phyloP scores from a whole-genome alignment of 2,113 vertebrate genomes.

The Prunella himalayana region DNA sequence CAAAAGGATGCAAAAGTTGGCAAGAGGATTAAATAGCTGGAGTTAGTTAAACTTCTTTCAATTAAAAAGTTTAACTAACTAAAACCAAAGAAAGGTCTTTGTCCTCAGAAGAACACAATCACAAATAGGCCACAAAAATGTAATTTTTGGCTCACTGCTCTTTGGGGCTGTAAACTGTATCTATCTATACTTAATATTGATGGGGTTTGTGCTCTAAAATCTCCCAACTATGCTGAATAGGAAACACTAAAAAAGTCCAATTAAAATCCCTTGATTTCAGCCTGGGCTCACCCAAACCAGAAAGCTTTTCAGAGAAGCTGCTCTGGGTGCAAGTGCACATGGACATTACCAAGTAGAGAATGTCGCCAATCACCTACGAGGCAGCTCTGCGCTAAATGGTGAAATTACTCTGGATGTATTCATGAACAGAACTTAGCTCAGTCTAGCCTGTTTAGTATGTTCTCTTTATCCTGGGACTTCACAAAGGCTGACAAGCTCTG shows the following conservation, averaged over 20 bases:
- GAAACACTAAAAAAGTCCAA: neutral
- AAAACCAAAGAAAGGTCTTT: neutral
- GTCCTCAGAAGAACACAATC: neutral
- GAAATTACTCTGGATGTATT: neutral
- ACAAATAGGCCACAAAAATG: neutral
- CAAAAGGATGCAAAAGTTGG: neutral
- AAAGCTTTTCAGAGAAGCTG: neutral
- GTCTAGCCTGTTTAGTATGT: neutral
- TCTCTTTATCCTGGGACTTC: neutral
- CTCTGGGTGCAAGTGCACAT: neutral
- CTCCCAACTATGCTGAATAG: neutral
- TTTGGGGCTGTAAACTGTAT: neutral
- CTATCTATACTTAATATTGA: neutral
- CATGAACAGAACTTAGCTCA: neutral
- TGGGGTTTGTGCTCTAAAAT: neutral
- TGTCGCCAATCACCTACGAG: neutral
- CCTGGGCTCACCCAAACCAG: neutral
- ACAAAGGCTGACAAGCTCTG: neutral
- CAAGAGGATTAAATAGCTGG: neutral
- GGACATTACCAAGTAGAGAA: neutral
- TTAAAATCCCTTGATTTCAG: neutral
- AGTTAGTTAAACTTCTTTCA: neutral
- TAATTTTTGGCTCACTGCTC: neutral
- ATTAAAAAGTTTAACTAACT: neutral
- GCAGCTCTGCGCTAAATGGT: rapidly evolving